phyloP scores from a whole-genome alignment of 2,888 invertebrate species.

The Drosophila robusta region DNA sequence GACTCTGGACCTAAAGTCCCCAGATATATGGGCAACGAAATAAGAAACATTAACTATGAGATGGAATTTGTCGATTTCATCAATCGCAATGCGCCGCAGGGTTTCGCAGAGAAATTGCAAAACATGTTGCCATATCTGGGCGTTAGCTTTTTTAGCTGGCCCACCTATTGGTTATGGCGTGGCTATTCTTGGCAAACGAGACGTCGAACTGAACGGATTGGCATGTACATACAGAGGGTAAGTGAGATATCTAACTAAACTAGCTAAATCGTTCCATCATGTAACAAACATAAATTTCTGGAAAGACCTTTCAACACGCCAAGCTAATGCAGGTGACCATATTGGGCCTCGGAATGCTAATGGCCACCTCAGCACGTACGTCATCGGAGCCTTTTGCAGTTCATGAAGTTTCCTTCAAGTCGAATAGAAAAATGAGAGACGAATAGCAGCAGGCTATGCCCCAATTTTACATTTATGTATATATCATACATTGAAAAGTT shows the following conservation, averaged over 20 bases:
- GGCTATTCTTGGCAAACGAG: constrained; percentile 64
- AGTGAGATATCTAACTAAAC: background rate
- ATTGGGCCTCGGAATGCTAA: constrained; percentile 57
- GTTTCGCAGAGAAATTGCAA: constrained; percentile 59
- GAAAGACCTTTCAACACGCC: constrained; percentile 75
- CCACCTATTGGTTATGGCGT: constrained; percentile 70
- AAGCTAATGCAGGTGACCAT: constrained; percentile 74
- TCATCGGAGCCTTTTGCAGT: constrained; percentile 9
- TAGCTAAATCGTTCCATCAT: background rate
- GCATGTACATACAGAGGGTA: constrained; percentile 68
- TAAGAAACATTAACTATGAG: constrained; percentile 38
- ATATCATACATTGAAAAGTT: background rate
- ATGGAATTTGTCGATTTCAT: constrained; percentile 64
- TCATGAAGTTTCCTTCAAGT: constrained; percentile 28
- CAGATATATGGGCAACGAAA: background rate
- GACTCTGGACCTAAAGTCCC: background rate
- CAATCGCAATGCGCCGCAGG: constrained; percentile 60
- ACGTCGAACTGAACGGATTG: constrained; percentile 45
- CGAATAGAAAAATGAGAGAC: background rate
- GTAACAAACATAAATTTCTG: background rate
- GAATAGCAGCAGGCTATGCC: constrained; percentile 37
- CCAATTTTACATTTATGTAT: background rate
- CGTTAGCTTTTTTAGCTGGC: constrained; percentile 70
- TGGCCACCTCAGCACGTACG: constrained; percentile 22
- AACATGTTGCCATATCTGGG: constrained; percentile 61